Evolutionary conservation across 2,888 invertebrate genomes (phyloP), one percentile per base, ranked within the genome.

Genomic region (Lottia gigantea): DNA sequence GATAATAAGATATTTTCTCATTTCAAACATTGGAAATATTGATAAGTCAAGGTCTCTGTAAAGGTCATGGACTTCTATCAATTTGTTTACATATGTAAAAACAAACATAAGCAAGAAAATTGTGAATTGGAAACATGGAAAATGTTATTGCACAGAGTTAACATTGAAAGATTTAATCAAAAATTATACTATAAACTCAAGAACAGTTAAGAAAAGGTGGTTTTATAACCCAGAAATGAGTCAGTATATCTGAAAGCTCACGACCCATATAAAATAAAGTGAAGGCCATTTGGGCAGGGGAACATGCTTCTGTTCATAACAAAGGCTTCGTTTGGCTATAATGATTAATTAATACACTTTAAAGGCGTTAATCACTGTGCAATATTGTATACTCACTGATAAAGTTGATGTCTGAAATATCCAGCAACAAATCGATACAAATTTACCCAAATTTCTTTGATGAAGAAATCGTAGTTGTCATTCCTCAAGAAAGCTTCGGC

Each of bases 401-500:
- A 19, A 23, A 55, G 14, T 55, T 11, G 19, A 23, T 55, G 19
- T 23, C 19, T 55, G 19, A 19, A 23, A 55, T 55, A 55, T 19
- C 19, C 11, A 23, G 23, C 23, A 55, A 23, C 19, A 55, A 55
- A 23, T 55, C 11, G 55, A 55, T 55, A 55, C 11, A 55, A 55
- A 23, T 11, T 15, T 2, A 23, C 55, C 55, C 45, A 40, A 64
- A 19, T 45, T 3, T 62, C 14, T 40, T 7, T 16, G n/a, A 15
- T 45, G 46, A n/a, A 19, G 40, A 40, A 65, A 23, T 23, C 19
- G 16, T 23, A 23, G 46, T 64, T 49, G 68, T 68, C 68, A 68
- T 66, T 68, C 68, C 64, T 67, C 64, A 66, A 76, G 74, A 67
- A 66, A 75, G 75, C 77, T 76, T 79, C 80, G 84, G 83, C 84